Evolutionary conservation across 2,888 invertebrate species (phyloP).

Genomic region (Metacarcinus magister): DNA sequence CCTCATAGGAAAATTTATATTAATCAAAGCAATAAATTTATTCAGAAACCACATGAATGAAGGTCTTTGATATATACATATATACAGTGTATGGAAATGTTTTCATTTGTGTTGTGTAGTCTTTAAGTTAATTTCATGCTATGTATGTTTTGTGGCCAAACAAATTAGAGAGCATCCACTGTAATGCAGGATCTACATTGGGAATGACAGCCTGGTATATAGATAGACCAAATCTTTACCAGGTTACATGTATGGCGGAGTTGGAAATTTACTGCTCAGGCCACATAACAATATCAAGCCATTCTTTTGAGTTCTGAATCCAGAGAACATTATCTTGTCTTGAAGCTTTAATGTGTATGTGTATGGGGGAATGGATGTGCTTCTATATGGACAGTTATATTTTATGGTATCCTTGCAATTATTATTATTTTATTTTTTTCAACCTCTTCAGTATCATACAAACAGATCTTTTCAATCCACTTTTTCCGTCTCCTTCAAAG

Average conservation of each 20-base stretch:
- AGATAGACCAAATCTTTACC: background rate
- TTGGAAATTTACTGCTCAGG: background rate
- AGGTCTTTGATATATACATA: slow-evolving; percentile 4
- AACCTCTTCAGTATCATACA: too few relatives aligned
- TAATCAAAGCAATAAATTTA: slow-evolving; percentile 36
- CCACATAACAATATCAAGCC: background rate
- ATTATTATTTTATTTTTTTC: too few relatives aligned
- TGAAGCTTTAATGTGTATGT: background rate
- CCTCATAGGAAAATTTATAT: slow-evolving; percentile 44
- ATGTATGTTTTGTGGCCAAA: background rate
- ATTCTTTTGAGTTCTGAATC: background rate
- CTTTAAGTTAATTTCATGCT: background rate
- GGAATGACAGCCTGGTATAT: background rate
- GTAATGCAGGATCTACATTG: background rate
- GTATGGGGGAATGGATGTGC: background rate
- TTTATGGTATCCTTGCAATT: too few relatives aligned
- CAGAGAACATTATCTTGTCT: background rate
- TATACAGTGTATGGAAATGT: background rate
- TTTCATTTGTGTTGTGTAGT: background rate
- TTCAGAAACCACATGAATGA: slow-evolving; percentile 26
- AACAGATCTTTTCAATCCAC: too few relatives aligned
- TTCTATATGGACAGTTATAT: background rate
- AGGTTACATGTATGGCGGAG: background rate
- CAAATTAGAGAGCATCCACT: background rate
- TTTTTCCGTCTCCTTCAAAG: too few relatives aligned